Percentiles rank a stretch among this genome's conserved stretches.
Evolutionary conservation across 2,113 vertebrate species (phyloP).

Genomic region (Lucifuga dentata): DNA sequence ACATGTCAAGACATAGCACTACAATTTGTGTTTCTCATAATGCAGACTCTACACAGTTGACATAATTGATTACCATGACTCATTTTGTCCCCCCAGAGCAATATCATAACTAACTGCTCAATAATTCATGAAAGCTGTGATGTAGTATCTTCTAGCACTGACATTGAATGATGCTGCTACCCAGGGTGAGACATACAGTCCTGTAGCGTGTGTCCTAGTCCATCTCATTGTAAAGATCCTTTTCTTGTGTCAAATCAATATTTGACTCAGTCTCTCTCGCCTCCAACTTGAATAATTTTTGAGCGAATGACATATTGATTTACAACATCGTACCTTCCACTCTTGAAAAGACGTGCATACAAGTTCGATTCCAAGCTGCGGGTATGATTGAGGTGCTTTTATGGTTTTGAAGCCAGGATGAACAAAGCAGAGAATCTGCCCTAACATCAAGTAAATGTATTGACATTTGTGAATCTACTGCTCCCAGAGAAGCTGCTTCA

Average conservation of each 20-base stretch:
- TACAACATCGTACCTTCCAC: conserved; percentile 28
- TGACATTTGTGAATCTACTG: conserved; percentile 44
- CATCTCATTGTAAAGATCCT: conserved; percentile 1
- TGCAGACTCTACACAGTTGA: conserved; percentile 37
- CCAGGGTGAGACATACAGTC: conserved; percentile 20
- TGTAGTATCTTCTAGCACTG: conserved; percentile 44
- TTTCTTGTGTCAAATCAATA: conserved; percentile 29
- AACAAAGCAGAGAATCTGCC: no score
- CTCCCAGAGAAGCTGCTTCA: conserved; percentile 19
- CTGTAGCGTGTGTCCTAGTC: conserved; percentile 6
- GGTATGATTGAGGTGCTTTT: conserved; percentile 67
- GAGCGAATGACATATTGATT: conserved; percentile 6
- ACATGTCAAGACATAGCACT: conserved; percentile 7
- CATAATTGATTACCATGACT: conserved; percentile 62
- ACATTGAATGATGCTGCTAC: conserved; percentile 19
- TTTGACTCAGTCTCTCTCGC: not conserved
- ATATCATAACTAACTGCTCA: conserved; percentile 56
- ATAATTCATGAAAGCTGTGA: conserved; percentile 70
- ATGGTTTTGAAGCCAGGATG: conserved; percentile 66
- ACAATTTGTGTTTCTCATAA: conserved; percentile 40
- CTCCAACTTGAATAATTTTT: conserved; percentile 16
- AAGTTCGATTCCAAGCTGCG: conserved; percentile 52
- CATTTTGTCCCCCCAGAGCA: conserved; percentile 53
- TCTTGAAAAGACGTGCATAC: conserved; percentile 42
- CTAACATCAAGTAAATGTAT: no score